Conservation (phyloP, 2,888 invertebrate genomes). For the Antheraea yamamai region DNA sequence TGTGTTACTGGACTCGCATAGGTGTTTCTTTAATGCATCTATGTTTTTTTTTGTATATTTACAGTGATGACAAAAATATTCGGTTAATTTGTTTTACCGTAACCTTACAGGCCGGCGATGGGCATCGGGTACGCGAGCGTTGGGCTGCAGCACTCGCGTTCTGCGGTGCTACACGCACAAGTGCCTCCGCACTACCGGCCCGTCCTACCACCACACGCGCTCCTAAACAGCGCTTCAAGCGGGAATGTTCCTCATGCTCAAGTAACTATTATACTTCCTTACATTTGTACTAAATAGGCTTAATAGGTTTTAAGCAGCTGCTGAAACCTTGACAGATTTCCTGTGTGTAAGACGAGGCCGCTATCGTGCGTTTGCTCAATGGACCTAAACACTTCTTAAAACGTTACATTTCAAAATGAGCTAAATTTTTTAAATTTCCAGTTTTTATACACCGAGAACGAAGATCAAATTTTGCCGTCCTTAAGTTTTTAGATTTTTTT, state of each 20-base stretch:
- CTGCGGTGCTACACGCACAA: constrained; percentile 87
- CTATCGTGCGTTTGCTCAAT: too few species aligned
- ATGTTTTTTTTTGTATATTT: not conserved
- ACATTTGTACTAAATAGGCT: not conserved
- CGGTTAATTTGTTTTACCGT: not conserved
- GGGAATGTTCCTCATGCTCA: constrained; percentile 82
- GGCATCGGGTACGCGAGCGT: constrained; percentile 71
- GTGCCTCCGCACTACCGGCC: constrained; percentile 78
- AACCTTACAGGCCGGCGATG: constrained; percentile 65
- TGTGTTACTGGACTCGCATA: not conserved
- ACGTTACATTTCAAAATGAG: too few species aligned
- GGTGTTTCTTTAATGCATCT: not conserved
- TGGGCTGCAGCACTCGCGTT: constrained; percentile 86
- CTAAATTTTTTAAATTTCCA: too few species aligned
- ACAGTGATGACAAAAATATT: not conserved
- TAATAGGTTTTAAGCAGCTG: not conserved
- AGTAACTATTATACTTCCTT: constrained; percentile 45
- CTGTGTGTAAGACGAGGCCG: too few species aligned
- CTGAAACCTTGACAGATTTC: too few species aligned
- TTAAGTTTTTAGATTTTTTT: too few species aligned
- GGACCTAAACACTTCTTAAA: too few species aligned
- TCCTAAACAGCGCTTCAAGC: constrained; percentile 83
- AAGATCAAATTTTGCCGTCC: too few species aligned
- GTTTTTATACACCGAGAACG: too few species aligned
- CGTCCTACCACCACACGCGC: constrained; percentile 69